Conservation (phyloP, 2,888 invertebrate genomes). For the Ormyrus labotus region DNA sequence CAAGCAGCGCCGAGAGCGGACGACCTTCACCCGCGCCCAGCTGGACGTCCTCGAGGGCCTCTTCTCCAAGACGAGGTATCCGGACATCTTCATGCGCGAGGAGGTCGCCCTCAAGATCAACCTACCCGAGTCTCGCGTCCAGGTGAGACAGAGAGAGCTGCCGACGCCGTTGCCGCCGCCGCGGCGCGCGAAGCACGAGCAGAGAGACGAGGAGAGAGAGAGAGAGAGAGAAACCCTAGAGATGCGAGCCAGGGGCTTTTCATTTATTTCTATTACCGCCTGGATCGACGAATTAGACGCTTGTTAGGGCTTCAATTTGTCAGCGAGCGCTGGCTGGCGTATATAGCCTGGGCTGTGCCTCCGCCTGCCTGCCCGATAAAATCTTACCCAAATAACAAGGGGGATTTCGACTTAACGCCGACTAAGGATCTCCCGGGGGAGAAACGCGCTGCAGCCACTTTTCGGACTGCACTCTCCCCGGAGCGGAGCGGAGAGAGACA, state of each 20-base stretch:
- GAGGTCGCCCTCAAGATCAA: conserved; percentile 98
- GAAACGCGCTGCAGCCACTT: not conserved
- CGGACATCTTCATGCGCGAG: conserved; percentile 99
- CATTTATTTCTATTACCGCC: conserved; percentile 57
- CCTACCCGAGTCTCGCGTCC: conserved; percentile 97
- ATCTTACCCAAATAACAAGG: conserved; percentile 53
- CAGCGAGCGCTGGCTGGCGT: conserved; percentile 35
- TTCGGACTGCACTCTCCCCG: not conserved
- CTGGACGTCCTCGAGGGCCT: conserved; percentile 95
- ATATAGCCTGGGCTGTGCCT: no score
- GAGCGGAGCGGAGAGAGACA: not conserved
- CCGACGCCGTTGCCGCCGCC: not conserved
- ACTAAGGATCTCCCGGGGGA: conserved; percentile 42
- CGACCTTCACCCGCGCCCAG: conserved; percentile 97
- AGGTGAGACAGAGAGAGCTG: conserved; percentile 80
- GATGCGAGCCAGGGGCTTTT: conserved; percentile 47
- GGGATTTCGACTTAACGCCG: conserved; percentile 42
- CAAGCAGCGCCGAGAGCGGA: conserved; percentile 97
- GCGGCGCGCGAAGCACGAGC: not conserved
- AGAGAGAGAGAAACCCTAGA: conserved; percentile 27
- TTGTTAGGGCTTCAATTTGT: conserved; percentile 58
- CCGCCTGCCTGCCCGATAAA: conserved; percentile 31
- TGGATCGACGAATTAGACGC: conserved; percentile 57
- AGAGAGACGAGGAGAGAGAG: not conserved
- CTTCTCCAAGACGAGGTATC: conserved; percentile 97